phyloP scores from a whole-genome alignment of 2,113 vertebrate species.

The Rhinolophus ferrumequinum region DNA sequence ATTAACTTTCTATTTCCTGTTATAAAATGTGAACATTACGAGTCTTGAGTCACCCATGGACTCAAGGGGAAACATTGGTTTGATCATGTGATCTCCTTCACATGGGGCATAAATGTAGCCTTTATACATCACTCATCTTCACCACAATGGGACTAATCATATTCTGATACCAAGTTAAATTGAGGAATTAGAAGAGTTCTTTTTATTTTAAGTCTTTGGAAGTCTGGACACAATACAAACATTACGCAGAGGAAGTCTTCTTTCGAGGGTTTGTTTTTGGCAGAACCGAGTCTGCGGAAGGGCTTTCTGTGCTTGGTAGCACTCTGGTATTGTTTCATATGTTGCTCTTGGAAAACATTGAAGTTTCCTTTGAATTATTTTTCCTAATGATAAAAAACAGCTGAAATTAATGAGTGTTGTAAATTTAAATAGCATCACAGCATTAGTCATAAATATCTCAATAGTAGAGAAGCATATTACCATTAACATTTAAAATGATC shows the following conservation, averaged over 20 bases:
- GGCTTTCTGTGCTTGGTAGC: background rate
- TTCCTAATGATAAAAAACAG: conserved; percentile 72
- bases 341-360: conserved; percentile 43
- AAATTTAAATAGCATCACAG: conserved; percentile 81
- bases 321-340: background rate
- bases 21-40: conserved; percentile 85
- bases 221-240: conserved; percentile 51
- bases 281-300: background rate
- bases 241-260: conserved; percentile 25
- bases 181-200: conserved; percentile 60
- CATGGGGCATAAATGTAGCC: conserved; percentile 83
- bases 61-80: conserved; percentile 79
- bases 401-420: conserved; percentile 85
- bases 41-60: conserved; percentile 79
- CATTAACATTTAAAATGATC: conserved; percentile 85
- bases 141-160: conserved; percentile 71
- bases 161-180: conserved; percentile 70
- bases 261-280: conserved; percentile 43
- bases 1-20: conserved; percentile 89
- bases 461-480: conserved; percentile 80
- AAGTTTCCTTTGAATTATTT: conserved; percentile 76
- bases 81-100: conserved; percentile 71
- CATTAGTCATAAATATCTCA: conserved; percentile 84
- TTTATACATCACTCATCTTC: conserved; percentile 65
- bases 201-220: conserved; percentile 71